A percentile compares a stretch with the other conserved stretches of the same genome.
Conservation (phyloP, 2,797 vertebrate genomes). For the Sphenodon punctatus region DNA sequence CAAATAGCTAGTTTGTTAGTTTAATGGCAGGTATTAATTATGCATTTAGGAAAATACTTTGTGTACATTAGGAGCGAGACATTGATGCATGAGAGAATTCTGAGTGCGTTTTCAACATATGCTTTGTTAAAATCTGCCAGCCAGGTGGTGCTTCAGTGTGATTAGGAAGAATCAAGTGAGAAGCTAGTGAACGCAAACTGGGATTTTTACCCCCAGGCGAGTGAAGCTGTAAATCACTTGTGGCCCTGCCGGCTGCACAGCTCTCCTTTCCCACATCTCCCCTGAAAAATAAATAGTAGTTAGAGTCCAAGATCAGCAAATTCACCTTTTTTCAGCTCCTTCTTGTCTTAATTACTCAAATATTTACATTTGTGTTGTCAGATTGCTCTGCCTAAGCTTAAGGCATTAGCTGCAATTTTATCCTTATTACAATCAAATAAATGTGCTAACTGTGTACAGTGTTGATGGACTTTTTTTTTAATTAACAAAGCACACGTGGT, state of each 20-base stretch:
- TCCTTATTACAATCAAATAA: not conserved
- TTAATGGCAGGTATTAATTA: not conserved
- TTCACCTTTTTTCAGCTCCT: not conserved
- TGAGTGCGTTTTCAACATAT: not conserved
- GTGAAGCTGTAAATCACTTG: not conserved
- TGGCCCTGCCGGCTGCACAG: not conserved
- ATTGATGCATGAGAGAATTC: not conserved
- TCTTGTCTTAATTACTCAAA: not conserved
- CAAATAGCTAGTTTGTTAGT: slow-evolving; percentile 1
- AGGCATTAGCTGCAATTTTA: not conserved
- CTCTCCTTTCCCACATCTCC: rapidly evolving
- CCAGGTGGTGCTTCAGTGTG: not conserved
- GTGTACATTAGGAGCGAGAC: not conserved
- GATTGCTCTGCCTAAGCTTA: not conserved
- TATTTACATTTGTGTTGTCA: not conserved
- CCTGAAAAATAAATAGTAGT: not conserved
- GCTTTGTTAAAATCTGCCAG: not conserved
- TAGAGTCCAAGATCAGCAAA: not conserved
- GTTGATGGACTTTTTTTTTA: no score
- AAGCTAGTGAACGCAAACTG: not conserved
- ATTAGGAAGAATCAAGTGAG: not conserved
- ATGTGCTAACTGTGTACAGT: no score
- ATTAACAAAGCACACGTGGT: no score
- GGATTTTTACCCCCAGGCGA: not conserved
- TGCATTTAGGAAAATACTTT: slow-evolving; percentile 7